Percentiles rank a stretch among this genome's conserved stretches.
These are phyloP conservation scores for Galerucella pusilla DNA, from an alignment of 2,888 invertebrate species.

Conservation along the genomic window DNA sequence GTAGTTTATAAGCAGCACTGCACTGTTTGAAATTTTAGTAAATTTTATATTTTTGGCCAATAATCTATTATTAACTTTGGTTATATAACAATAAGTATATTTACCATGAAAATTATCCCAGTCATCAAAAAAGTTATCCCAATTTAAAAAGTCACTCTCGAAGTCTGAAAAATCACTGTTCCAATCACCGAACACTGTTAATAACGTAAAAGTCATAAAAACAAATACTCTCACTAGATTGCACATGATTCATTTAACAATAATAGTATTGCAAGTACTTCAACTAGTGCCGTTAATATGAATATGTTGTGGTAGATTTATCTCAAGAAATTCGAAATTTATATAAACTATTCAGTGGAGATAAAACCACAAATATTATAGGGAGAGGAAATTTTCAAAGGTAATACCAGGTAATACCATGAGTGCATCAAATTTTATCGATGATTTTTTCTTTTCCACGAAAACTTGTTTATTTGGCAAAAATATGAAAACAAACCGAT, in stretches of 20 bases:
- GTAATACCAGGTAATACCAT: no score
- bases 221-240: not conserved
- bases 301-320: not conserved
- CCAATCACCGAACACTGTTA: not conserved
- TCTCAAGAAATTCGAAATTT: not conserved
- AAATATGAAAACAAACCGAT: no score
- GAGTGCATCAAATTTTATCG: no score
- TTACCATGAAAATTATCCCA: slow-evolving; percentile 21
- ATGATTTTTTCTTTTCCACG: no score
- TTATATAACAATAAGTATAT: not conserved
- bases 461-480: no score
- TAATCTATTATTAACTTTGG: not conserved
- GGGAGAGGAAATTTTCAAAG: not conserved
- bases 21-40: no score
- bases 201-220: not conserved
- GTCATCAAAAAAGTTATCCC: slow-evolving; percentile 4
- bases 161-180: slow-evolving; percentile 10
- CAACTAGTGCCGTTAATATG: not conserved
- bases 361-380: not conserved
- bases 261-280: not conserved
- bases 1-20: no score
- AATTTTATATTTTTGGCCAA: not conserved
- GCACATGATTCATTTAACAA: not conserved
- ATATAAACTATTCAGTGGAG: not conserved
- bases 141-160: not conserved